These are phyloP conservation scores for Alligator sinensis DNA, from an alignment of 2,113 vertebrate genomes.

Conservation along the genomic window DNA sequence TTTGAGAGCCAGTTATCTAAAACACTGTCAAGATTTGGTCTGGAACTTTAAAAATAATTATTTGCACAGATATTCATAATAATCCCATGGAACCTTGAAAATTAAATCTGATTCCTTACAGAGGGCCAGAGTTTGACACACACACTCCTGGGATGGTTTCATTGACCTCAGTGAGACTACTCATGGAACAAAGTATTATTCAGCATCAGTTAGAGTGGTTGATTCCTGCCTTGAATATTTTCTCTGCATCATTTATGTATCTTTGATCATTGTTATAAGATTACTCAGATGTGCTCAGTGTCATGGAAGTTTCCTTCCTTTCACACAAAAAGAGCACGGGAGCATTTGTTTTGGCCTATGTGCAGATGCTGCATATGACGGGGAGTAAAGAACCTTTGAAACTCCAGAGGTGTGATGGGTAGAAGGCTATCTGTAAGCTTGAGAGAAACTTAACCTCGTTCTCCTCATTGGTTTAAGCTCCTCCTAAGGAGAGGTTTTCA, in stretches of 20 bases:
- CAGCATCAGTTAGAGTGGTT: neutral
- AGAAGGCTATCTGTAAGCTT: neutral
- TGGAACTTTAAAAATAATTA: slow-evolving; percentile 49
- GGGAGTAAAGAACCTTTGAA: neutral
- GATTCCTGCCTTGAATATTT: slow-evolving; percentile 38
- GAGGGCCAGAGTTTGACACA: slow-evolving; percentile 2
- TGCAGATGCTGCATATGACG: neutral
- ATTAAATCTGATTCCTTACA: slow-evolving; percentile 30
- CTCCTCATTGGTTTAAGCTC: neutral
- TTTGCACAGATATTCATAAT: slow-evolving; percentile 65
- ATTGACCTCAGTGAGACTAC: slow-evolving; percentile 60
- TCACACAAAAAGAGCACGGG: neutral
- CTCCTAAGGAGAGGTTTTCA: neutral
- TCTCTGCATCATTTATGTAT: slow-evolving; percentile 12
- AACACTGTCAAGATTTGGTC: slow-evolving; percentile 56
- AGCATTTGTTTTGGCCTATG: neutral
- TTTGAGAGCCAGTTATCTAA: slow-evolving; percentile 36
- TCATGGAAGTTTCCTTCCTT: neutral
- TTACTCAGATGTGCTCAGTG: slow-evolving; percentile 23
- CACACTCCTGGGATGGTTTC: neutral
- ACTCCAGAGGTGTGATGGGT: neutral
- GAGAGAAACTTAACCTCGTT: neutral
- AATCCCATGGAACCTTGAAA: slow-evolving; percentile 3
- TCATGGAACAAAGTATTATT: neutral
- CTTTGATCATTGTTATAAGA: neutral